These are phyloP conservation scores for Paraescarpia echinospica DNA, from an alignment of 1,140 invertebrate species.

Conservation along the genomic window DNA sequence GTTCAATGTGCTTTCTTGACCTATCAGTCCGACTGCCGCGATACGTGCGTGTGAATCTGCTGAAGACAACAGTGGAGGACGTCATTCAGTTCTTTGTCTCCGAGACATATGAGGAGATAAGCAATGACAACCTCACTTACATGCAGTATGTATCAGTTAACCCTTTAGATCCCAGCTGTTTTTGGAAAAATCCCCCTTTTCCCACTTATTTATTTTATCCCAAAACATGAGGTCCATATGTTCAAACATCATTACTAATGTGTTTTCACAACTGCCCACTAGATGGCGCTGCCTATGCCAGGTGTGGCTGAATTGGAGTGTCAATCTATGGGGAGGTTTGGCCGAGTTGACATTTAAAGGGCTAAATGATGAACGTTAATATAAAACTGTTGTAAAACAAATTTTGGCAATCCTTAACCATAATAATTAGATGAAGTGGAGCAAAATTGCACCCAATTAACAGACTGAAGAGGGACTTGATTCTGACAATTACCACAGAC, in stretches of 20 bases:
- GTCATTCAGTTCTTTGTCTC: constrained; percentile 37
- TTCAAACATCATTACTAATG: too few species aligned
- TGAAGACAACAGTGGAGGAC: constrained; percentile 69
- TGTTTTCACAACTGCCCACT: too few species aligned
- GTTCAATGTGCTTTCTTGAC: neutral
- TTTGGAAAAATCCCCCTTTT: too few species aligned
- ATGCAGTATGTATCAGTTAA: neutral
- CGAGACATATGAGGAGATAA: neutral
- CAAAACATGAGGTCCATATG: too few species aligned
- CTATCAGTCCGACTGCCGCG: constrained; percentile 62
- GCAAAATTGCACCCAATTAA: neutral
- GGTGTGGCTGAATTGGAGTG: too few species aligned
- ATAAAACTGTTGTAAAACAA: neutral
- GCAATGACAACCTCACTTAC: neutral
- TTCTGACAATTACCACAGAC: neutral
- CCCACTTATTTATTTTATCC: too few species aligned
- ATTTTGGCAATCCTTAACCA: neutral
- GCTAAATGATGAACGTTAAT: neutral
- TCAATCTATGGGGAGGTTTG: too few species aligned
- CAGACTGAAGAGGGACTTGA: neutral
- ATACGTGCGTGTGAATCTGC: constrained; percentile 86
- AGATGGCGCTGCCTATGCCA: too few species aligned
- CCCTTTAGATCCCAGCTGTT: too few species aligned
- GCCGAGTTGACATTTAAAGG: too few species aligned
- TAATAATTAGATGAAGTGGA: neutral